Evolutionary conservation across 2,888 invertebrate species (phyloP), one percentile per base, ranked within the genome.

Genomic region (Tetragonisca angustula): DNA sequence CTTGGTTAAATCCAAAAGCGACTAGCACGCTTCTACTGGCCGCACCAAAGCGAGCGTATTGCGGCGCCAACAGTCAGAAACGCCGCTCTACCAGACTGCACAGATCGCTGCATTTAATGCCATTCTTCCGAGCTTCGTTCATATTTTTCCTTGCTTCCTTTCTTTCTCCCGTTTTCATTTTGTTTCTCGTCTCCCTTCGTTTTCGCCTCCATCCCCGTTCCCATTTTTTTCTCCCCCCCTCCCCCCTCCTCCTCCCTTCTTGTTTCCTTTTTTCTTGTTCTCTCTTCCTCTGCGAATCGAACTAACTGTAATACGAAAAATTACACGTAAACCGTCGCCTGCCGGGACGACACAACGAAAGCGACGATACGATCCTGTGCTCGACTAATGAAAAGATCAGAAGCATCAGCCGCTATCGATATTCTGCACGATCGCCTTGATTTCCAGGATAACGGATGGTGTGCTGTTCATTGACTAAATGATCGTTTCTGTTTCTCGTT

Each of bases 1-100:
- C 84, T 85, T 82, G 83, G 86, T 86, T 89, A 89, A 89, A 88
- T 89, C 88, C 82, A 84, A 89, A 88, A 84, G 88, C 88, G 85
- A 83, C 81, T 75, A 89, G 81, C 79, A 43, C 81, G 86, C 79
- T 88, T 76, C 83, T 82, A 86, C 82, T 79, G 75, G 79, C 84
- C 80, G 78, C 89, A 85, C 85, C 83, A 83, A 83, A 83, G 84
- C 83, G 83, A 78, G 74, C 77, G 83, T 83, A 84, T 78, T 83
- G 71, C 84, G 74, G 77, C 77, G 73, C 79, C 84, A 72, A 76
- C 75, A 84, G 83, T 84, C 78, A 83, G 78, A 84, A 84, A 84
- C 83, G 83, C 67, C 83, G 77, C 78, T 83, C 79, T 82, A 74
- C 79, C 81, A 76, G 79, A 72, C 70, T 83, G 77, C 77, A 81